Conservation (phyloP, 2,888 invertebrate species). For the Nomada ruficornis region DNA sequence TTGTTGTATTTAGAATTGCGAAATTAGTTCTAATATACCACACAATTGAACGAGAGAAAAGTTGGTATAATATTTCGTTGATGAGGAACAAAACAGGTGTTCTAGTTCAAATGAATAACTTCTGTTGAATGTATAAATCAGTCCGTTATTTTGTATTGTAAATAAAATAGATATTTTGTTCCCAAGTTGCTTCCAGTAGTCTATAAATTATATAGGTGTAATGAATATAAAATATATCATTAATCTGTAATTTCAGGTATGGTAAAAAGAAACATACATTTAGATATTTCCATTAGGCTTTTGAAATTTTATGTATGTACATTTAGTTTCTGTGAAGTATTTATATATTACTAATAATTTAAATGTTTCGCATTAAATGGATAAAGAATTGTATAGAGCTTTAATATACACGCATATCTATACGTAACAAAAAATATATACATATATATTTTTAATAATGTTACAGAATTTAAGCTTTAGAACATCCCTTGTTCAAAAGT, state of each 20-base stretch:
- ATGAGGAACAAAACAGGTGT: slow-evolving; percentile 1
- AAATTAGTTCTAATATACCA: slow-evolving; percentile 27
- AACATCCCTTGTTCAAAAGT: slow-evolving; percentile 39
- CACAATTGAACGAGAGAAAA: slow-evolving; percentile 7
- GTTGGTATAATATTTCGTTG: slow-evolving; percentile 9
- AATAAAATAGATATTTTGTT: slow-evolving; percentile 4
- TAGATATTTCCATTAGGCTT: not conserved
- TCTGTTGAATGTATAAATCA: slow-evolving; percentile 2
- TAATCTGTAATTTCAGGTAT: too few species aligned
- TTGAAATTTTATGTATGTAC: not conserved
- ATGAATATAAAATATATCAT: slow-evolving; percentile 1
- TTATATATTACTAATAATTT: slow-evolving; percentile 13
- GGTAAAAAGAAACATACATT: not conserved
- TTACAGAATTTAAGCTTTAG: slow-evolving; percentile 41
- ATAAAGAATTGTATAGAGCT: slow-evolving; percentile 26
- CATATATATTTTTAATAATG: slow-evolving; percentile 64
- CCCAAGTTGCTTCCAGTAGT: slow-evolving; percentile 48
- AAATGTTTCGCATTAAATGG: slow-evolving; percentile 18
- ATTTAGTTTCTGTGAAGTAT: not conserved
- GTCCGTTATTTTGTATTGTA: slow-evolving; percentile 9
- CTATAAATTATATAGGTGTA: not conserved
- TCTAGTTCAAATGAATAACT: not conserved
- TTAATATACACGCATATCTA: slow-evolving; percentile 30
- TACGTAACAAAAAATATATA: slow-evolving; percentile 30
- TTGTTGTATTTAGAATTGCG: slow-evolving; percentile 9